Evolutionary conservation across 1,140 invertebrate genomes (phyloP).

Genomic region (Augochlora pura): DNA sequence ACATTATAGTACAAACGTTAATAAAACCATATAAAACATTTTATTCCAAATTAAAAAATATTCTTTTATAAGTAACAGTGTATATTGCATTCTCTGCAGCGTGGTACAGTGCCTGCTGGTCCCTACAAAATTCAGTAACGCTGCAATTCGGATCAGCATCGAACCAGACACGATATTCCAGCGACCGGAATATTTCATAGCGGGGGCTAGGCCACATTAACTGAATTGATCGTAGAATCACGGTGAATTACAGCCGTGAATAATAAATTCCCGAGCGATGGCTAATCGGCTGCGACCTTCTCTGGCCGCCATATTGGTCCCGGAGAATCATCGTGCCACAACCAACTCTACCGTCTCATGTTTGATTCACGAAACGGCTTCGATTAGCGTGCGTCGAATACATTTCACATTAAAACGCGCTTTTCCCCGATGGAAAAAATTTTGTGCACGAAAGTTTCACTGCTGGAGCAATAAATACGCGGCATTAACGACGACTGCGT

Average conservation of each 20-base stretch:
- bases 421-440: not conserved
- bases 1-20: too few relatives aligned
- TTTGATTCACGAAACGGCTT: not conserved
- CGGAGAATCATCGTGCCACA: not conserved
- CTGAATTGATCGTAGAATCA: not conserved
- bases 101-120: too few relatives aligned
- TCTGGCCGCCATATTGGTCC: not conserved
- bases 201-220: not conserved
- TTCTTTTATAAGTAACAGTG: too few relatives aligned
- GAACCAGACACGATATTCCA: too few relatives aligned
- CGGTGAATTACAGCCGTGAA: not conserved
- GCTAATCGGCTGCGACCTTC: too few relatives aligned
- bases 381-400: not conserved
- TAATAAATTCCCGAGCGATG: not conserved
- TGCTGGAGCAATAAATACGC: not conserved
- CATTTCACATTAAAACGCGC: not conserved
- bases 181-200: not conserved
- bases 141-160: too few relatives aligned
- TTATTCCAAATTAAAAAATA: too few relatives aligned
- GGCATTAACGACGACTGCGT: conserved; percentile 10
- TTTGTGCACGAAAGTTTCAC: not conserved
- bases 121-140: too few relatives aligned
- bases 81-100: too few relatives aligned
- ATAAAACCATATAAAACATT: too few relatives aligned
- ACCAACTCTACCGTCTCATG: too few relatives aligned